Percentiles rank a stretch among this genome's conserved stretches.
phyloP scores from a whole-genome alignment of 2,888 invertebrate species.

The Acrobasis consociella region DNA sequence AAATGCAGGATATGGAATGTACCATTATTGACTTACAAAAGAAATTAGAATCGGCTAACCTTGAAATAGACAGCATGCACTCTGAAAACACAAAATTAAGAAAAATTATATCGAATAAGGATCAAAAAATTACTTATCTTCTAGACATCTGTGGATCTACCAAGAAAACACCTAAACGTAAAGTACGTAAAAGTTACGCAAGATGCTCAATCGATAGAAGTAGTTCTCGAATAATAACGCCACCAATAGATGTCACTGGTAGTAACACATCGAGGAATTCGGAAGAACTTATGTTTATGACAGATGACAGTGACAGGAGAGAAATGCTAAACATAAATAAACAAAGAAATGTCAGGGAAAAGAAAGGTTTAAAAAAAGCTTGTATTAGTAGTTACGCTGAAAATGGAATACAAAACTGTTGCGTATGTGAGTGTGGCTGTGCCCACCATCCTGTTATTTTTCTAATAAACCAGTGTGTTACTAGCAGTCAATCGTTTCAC shows the following conservation, averaged over 20 bases:
- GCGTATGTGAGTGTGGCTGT: no score
- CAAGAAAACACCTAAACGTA: not conserved
- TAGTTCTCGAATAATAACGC: not conserved
- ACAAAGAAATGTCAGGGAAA: not conserved
- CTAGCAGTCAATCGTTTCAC: no score
- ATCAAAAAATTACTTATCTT: slow-evolving; percentile 9
- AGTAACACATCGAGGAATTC: not conserved
- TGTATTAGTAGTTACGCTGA: no score
- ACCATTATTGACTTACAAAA: not conserved
- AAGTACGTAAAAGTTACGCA: no score
- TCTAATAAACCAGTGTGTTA: no score
- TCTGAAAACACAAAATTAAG: not conserved
- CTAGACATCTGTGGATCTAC: slow-evolving; percentile 8
- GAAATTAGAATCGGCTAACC: not conserved
- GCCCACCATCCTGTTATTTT: no score
- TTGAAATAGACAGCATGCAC: slow-evolving; percentile 1
- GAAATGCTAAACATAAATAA: not conserved
- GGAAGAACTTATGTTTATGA: not conserved
- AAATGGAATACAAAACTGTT: no score
- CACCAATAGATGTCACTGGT: not conserved
- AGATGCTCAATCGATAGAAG: not conserved
- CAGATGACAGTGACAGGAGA: not conserved
- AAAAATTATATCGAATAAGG: not conserved
- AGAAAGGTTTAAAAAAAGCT: no score
- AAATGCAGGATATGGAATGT: not conserved